Evolutionary conservation across 2,888 invertebrate genomes (phyloP), one percentile per base, ranked within the genome.

Genomic region (Ichneumoninae sp.): DNA sequence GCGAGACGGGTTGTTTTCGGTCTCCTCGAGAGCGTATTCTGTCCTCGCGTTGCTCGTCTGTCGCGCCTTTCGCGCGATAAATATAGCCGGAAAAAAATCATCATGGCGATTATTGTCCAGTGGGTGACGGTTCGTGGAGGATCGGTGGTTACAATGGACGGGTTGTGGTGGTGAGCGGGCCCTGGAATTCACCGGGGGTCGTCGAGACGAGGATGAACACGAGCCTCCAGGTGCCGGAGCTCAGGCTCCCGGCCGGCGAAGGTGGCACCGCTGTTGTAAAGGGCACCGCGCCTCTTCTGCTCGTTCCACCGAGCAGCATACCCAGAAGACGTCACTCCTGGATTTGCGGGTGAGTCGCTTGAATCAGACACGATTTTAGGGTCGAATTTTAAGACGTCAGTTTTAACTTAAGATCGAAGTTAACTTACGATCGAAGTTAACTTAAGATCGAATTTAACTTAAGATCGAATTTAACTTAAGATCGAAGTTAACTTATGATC

Each of bases 251-350:
- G 94, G 86, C 93, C 91, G 88, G 95, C 94, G 89, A 94, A 93
- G 90, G 94, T 93, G 80, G 94, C 94, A 74, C 82, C 44, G 69
- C 86, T 72, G 71, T 76, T 10, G 70, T 75, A 22, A 89, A 87
- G 80, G 90, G 90, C 70, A 90, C 90, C 57, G 89, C 89, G 33
- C 91, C 92, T 60, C 89, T 92, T 47, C 86, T 93, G 80, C 90
- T 93, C 33, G 94, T 95, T 71, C 94, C 95, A n/a, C 94, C 95
- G 52, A 94, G 94, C 50, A 94, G 94, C 60, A 95, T 95, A 90
- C 96, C 96, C 30, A 94, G 96, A 80, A 94, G 96, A 75, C 94
- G 97, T 87, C 97, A 97, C 93, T 96, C 96, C 86, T 97, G 97
- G 97, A 97, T 97, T 92, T 96, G 96, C 93, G 94, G 96, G 96